Evolutionary conservation across 2,113 vertebrate species (phyloP), one percentile per base, ranked within the genome.

Genomic region (Bubalus kerabau): DNA sequence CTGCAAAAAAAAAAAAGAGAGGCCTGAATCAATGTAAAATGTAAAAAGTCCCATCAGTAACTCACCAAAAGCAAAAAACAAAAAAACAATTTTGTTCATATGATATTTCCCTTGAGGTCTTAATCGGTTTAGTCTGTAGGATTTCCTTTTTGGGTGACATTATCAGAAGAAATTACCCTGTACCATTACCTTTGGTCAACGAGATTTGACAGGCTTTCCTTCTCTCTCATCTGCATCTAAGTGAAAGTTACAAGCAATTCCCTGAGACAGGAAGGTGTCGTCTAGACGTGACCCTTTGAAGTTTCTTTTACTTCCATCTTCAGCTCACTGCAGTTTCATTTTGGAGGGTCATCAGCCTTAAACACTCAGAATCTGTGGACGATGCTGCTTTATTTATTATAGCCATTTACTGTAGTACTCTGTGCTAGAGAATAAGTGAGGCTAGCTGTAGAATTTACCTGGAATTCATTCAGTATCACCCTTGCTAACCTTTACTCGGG

Each of bases 51-150:
- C 64, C 36, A 28, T 90, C 43, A 11, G 87, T 21, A 81, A 87
- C 46, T 21, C 43, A 62, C 52, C 76, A 59, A 94, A 97, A 74
- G 56, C 16, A 81, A 94, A 94, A 96, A 95, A 92, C 26, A 87
- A 97, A 97, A 96, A 93, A 97, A 82, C 93, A 96, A 94, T 97
- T 98, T 97, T 97, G 96, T 98, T 97, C 96, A 67, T 60, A 90
- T 97, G 96, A 71, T 85, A 94, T 94, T 98, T 98, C 98, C 98
- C 98, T 94, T 88, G 98, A 97, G 98, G 95, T 97, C 97, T 97
- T 99, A 99, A 99, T 99, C 97, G 99, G 99, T 99, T 99, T 99
- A 99, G 99, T 99, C 99, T 99, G 99, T 98, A 98, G 98, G 98
- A 99, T 99, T 99, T 99, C 99, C 99, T 99, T 98, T 98, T 98